phyloP scores from a whole-genome alignment of 2,113 vertebrate species.

The Panthera uncia region DNA sequence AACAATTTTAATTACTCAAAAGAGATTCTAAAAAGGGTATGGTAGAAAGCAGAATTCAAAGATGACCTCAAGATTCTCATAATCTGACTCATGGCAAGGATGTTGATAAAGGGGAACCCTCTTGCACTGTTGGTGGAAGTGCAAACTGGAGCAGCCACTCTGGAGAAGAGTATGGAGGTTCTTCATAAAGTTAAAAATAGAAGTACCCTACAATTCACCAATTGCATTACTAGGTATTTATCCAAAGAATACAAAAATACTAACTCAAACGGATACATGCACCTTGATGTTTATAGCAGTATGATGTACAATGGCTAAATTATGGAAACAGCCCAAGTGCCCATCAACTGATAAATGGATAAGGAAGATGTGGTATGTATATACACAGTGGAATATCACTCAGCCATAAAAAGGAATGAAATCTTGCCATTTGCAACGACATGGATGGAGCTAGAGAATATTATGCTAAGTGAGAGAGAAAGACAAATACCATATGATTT shows the following conservation, averaged over 20 bases:
- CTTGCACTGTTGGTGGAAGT: neutral
- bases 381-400: neutral
- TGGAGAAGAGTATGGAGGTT: neutral
- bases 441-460: neutral
- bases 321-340: neutral
- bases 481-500: neutral
- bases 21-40: neutral
- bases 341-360: neutral
- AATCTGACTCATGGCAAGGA: neutral
- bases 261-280: neutral
- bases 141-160: neutral
- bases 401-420: neutral
- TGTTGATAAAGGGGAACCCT: neutral
- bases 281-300: neutral
- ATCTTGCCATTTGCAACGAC: neutral
- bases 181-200: neutral
- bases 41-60: neutral
- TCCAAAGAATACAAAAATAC: neutral
- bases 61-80: neutral
- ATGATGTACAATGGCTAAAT: neutral
- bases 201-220: neutral
- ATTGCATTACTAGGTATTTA: neutral
- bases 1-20: neutral
- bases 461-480: neutral
- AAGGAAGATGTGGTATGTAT: neutral